phyloP scores from a whole-genome alignment of 2,113 vertebrate species.

The Lagopus leucura region DNA sequence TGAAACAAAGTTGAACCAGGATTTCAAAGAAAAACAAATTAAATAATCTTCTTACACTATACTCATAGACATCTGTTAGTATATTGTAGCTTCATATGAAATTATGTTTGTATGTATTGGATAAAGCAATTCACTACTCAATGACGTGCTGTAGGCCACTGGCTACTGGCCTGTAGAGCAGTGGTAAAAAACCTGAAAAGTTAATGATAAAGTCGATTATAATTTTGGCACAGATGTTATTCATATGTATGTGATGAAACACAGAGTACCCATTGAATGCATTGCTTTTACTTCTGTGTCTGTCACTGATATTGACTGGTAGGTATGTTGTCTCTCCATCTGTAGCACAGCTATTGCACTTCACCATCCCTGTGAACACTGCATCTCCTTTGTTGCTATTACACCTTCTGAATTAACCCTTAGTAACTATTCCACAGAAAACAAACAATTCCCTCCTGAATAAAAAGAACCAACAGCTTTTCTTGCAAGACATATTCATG shows the following conservation, averaged over 20 bases:
- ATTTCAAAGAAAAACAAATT: neutral
- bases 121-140: neutral
- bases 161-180: neutral
- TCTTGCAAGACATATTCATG: neutral
- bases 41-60: neutral
- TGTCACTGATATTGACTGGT: neutral
- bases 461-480: neutral
- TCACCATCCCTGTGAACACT: neutral
- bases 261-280: neutral
- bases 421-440: neutral
- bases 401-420: neutral
- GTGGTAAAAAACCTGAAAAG: neutral
- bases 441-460: neutral
- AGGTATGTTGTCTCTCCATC: neutral
- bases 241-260: neutral
- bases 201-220: neutral
- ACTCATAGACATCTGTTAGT: neutral
- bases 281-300: neutral
- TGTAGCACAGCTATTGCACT: neutral
- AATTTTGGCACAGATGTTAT: neutral
- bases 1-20: neutral
- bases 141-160: neutral
- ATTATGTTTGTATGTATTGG: neutral
- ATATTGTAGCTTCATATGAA: neutral
- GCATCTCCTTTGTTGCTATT: neutral